These are phyloP conservation scores for Onychostruthus taczanowskii DNA, from an alignment of 2,113 vertebrate genomes.

Conservation along the genomic window DNA sequence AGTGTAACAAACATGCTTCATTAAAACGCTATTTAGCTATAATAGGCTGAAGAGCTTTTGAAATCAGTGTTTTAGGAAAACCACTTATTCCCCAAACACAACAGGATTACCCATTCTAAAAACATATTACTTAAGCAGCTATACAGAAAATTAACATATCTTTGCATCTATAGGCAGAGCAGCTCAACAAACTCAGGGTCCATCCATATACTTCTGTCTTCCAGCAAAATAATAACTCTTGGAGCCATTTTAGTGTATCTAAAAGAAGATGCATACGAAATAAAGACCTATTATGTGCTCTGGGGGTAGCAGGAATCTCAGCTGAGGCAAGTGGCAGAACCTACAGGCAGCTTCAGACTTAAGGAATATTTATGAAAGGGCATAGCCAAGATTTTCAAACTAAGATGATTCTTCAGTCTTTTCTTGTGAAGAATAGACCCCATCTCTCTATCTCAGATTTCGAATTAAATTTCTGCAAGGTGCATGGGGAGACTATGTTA, in stretches of 20 bases:
- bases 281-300: accelerated
- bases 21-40: slow-evolving; percentile 48
- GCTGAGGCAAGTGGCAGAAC: neutral
- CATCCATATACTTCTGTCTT: neutral
- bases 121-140: neutral
- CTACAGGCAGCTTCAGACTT: neutral
- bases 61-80: slow-evolving; percentile 17
- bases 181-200: neutral
- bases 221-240: neutral
- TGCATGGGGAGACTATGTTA: neutral
- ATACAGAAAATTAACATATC: neutral
- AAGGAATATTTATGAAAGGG: neutral
- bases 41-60: slow-evolving; percentile 41
- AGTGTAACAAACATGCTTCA: slow-evolving; percentile 39
- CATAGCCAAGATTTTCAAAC: neutral
- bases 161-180: neutral
- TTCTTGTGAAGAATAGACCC: neutral
- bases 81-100: neutral
- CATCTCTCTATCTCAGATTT: neutral
- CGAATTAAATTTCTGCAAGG: neutral
- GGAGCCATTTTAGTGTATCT: neutral
- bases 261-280: neutral
- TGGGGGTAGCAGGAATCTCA: neutral
- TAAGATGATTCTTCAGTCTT: neutral
- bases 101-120: neutral